A percentile compares a stretch with the other conserved stretches of the same genome.
Evolutionary conservation across 2,888 invertebrate species (phyloP).

Genomic region (Andrena minutula): DNA sequence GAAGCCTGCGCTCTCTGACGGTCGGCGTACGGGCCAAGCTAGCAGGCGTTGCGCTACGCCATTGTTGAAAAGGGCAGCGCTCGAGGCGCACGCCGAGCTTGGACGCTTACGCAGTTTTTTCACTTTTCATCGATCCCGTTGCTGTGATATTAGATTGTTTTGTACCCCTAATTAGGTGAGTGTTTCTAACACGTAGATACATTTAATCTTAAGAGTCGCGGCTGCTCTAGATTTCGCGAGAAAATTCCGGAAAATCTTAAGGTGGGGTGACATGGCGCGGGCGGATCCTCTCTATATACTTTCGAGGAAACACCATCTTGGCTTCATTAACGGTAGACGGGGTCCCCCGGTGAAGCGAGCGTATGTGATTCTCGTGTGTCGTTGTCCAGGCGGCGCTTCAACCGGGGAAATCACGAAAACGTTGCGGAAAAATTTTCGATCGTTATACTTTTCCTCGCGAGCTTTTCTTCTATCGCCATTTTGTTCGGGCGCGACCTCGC

Average conservation of each 20-base stretch:
- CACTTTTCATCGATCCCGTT: conserved; percentile 74
- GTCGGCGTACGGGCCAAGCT: conserved; percentile 56
- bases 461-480: conserved; percentile 80
- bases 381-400: conserved; percentile 68
- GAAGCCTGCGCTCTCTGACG: conserved; percentile 71
- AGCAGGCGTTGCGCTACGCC: conserved; percentile 78
- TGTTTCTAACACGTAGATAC: conserved; percentile 42
- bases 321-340: not conserved
- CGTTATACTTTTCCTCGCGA: conserved; percentile 59
- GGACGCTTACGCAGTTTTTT: conserved; percentile 74
- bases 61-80: conserved; percentile 83
- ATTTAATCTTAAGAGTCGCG: conserved; percentile 11
- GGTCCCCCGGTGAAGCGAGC: conserved; percentile 64
- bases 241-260: conserved; percentile 51
- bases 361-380: conserved; percentile 68
- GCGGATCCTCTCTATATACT: conserved; percentile 62
- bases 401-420: conserved; percentile 49
- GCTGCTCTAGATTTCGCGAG: conserved; percentile 6
- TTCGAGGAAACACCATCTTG: conserved; percentile 21
- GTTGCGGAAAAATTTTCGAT: not conserved
- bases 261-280: conserved; percentile 65
- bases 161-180: conserved; percentile 72
- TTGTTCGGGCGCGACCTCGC: conserved; percentile 80
- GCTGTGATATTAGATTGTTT: conserved; percentile 79
- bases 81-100: conserved; percentile 78